phyloP scores from a whole-genome alignment of 1,140 invertebrate genomes.

The Wiebesia pumilae region DNA sequence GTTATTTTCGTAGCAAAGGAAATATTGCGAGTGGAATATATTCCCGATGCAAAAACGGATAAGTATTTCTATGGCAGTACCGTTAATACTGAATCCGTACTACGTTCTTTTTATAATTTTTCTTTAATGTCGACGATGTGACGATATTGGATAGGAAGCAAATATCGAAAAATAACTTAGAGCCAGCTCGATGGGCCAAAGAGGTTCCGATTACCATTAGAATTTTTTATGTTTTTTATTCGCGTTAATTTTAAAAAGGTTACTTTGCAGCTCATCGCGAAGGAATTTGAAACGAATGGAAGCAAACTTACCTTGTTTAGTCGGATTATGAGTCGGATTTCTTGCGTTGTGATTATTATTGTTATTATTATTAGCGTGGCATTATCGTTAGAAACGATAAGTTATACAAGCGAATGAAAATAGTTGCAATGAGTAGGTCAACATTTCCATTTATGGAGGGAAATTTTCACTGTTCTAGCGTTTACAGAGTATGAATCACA shows the following conservation, averaged over 20 bases:
- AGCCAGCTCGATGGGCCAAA: no score
- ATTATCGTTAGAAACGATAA: neutral
- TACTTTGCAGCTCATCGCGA: neutral
- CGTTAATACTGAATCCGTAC: neutral
- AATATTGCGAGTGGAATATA: neutral
- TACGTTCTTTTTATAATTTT: neutral
- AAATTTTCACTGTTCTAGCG: slow-evolving; percentile 20
- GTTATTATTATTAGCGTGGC: neutral
- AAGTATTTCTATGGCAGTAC: neutral
- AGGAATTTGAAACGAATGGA: neutral
- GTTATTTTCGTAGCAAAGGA: neutral
- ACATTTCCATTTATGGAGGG: slow-evolving; percentile 29
- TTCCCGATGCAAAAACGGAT: neutral
- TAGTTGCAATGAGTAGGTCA: neutral
- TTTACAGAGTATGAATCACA: slow-evolving; percentile 14
- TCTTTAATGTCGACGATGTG: neutral
- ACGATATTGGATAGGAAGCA: neutral
- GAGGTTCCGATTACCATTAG: slow-evolving; percentile 3
- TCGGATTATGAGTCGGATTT: neutral
- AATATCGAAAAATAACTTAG: neutral
- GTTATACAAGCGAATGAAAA: neutral
- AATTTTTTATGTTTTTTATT: neutral
- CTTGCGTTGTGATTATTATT: neutral
- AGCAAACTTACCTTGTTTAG: neutral
- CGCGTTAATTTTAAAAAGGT: neutral